These are phyloP conservation scores for Antheraea pernyi DNA, from an alignment of 1,140 invertebrate genomes.

Conservation along the genomic window DNA sequence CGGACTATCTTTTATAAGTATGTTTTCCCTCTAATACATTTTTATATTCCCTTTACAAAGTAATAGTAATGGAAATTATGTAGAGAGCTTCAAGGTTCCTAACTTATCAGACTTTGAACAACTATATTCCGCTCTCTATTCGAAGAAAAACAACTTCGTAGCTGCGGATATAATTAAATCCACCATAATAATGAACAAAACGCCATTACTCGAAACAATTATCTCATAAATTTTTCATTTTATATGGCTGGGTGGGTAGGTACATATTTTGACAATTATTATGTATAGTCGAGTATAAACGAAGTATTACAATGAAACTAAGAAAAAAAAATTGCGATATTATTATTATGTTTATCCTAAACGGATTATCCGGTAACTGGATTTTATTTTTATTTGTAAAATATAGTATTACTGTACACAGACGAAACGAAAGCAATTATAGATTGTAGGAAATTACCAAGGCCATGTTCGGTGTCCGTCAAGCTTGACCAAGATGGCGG, in stretches of 20 bases:
- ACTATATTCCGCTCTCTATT: not conserved
- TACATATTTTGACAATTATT: not conserved
- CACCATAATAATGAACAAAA: not conserved
- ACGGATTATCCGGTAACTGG: not conserved
- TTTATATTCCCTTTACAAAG: not conserved
- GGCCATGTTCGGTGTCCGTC: constrained; percentile 5
- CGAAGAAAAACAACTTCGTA: not conserved
- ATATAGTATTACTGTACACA: not conserved
- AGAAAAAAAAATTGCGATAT: not conserved
- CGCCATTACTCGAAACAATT: not conserved
- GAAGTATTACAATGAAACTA: not conserved
- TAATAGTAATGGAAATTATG: not conserved
- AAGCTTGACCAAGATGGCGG: constrained; percentile 12
- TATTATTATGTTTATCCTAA: not conserved
- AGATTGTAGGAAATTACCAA: constrained; percentile 11
- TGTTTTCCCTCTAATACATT: not conserved
- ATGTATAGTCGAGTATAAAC: not conserved
- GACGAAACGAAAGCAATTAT: not conserved
- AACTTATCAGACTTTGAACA: not conserved
- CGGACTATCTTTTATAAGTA: too few species aligned
- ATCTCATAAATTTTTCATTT: not conserved
- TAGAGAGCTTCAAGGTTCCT: too few species aligned
- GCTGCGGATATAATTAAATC: not conserved
- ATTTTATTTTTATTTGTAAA: not conserved
- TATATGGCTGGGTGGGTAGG: not conserved